These are phyloP conservation scores for Agriopis leucophaearia DNA, from an alignment of 2,888 invertebrate species.

Conservation along the genomic window DNA sequence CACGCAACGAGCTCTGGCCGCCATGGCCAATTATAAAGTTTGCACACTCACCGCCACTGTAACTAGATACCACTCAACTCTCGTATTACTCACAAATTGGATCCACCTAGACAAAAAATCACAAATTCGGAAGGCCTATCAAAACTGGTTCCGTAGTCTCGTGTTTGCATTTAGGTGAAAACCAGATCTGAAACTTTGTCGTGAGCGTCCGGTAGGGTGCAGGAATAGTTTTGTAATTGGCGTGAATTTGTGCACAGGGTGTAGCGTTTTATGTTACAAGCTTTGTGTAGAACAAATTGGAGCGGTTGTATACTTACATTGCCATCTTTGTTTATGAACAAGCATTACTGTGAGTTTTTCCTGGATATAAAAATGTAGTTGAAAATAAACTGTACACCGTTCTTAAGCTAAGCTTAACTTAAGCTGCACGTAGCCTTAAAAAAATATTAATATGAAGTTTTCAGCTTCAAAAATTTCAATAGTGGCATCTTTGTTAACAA, in stretches of 20 bases:
- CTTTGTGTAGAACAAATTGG: conserved; percentile 29
- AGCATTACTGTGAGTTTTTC: too few species aligned
- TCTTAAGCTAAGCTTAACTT: too few species aligned
- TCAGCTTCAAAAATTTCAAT: too few species aligned
- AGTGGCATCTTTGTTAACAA: too few species aligned
- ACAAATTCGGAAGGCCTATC: conserved; percentile 52
- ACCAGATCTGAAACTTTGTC: conserved; percentile 77
- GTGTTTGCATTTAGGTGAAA: conserved; percentile 74
- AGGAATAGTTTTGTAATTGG: conserved; percentile 53
- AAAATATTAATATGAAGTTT: too few species aligned
- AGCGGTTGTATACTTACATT: too few species aligned
- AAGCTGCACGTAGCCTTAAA: too few species aligned
- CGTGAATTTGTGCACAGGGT: conserved; percentile 42
- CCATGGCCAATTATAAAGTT: conserved; percentile 84
- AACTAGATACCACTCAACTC: conserved; percentile 48
- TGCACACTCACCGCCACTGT: conserved; percentile 61
- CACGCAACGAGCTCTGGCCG: conserved; percentile 65
- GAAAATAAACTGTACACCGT: too few species aligned
- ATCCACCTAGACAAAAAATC: conserved; percentile 25
- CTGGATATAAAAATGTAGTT: too few species aligned
- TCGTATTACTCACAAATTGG: conserved; percentile 24
- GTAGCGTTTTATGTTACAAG: conserved; percentile 38
- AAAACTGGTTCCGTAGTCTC: conserved; percentile 57
- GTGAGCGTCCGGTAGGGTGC: conserved; percentile 57
- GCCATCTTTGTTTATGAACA: neutral